A percentile compares a stretch with the other conserved stretches of the same genome.
Evolutionary conservation across 1,140 invertebrate genomes (phyloP).

Genomic region (Camponotus pennsylvanicus): DNA sequence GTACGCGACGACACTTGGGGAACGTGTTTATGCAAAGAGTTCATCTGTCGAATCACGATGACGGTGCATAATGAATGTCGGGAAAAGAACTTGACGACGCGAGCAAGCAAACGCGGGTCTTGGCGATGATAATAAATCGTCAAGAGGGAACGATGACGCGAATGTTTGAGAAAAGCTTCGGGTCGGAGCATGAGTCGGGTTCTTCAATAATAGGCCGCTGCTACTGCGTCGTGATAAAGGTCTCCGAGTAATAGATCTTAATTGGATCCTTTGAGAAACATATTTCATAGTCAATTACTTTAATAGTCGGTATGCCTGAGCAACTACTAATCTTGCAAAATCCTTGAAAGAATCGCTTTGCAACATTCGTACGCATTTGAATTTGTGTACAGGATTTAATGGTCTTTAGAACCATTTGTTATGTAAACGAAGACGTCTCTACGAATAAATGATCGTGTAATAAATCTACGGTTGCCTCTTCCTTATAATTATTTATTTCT

Average conservation of each 20-base stretch:
- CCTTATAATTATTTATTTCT: conserved; percentile 24
- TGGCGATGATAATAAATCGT: conserved; percentile 72
- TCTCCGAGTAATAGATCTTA: conserved; percentile 48
- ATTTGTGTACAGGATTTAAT: conserved; percentile 58
- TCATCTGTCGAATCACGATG: conserved; percentile 61
- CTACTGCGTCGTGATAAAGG: conserved; percentile 64
- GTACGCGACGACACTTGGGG: conserved; percentile 16
- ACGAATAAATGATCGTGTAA: conserved; percentile 23
- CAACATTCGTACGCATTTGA: conserved; percentile 50
- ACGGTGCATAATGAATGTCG: conserved; percentile 57
- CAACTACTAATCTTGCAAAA: conserved; percentile 54
- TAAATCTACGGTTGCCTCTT: conserved; percentile 29
- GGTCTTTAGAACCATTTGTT: conserved; percentile 54
- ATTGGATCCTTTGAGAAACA: conserved; percentile 65
- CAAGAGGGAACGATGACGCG: conserved; percentile 66
- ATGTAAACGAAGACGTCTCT: conserved; percentile 56
- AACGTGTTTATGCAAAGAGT: conserved; percentile 38
- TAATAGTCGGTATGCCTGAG: conserved; percentile 39
- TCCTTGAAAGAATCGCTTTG: conserved; percentile 50
- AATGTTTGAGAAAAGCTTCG: conserved; percentile 64
- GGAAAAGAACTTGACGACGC: conserved; percentile 64
- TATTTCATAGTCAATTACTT: conserved; percentile 67
- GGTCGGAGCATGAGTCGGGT: conserved; percentile 61
- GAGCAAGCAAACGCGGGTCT: conserved; percentile 46
- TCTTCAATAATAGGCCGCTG: conserved; percentile 57